phyloP scores from a whole-genome alignment of 2,797 vertebrate genomes.

The Diglossa cyanea region DNA sequence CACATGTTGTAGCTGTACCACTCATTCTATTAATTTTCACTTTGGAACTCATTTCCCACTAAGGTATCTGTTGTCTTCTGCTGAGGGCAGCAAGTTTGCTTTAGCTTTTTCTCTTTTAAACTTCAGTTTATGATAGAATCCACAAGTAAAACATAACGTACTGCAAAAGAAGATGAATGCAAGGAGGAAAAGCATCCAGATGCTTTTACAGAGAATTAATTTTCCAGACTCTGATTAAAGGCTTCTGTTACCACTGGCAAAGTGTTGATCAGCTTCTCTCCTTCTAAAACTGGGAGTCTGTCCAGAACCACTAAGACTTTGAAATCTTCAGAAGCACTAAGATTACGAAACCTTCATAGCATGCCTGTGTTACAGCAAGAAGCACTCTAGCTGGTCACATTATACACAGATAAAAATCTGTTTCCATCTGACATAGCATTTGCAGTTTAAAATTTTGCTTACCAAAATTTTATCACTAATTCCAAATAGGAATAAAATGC shows the following conservation, averaged over 20 bases:
- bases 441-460: not conserved
- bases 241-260: slow-evolving; percentile 4
- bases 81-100: slow-evolving; percentile 18
- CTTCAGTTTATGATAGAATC: slow-evolving; percentile 16
- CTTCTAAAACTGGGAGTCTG: slow-evolving; percentile 13
- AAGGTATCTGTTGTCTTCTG: slow-evolving; percentile 22
- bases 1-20: not conserved
- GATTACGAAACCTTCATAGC: not conserved
- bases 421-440: not conserved
- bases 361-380: not conserved
- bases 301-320: not conserved
- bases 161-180: slow-evolving; percentile 35
- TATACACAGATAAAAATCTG: not conserved
- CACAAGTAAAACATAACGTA: slow-evolving; percentile 40
- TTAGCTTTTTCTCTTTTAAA: slow-evolving; percentile 11
- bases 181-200: slow-evolving; percentile 39
- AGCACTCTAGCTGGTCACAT: not conserved
- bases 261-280: slow-evolving; percentile 8
- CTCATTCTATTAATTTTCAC: not conserved
- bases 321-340: not conserved
- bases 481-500: not conserved
- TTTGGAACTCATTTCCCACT: slow-evolving; percentile 14
- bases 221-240: slow-evolving; percentile 49
- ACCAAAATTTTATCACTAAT: not conserved
- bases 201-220: slow-evolving; percentile 55